Conservation (phyloP, 2,797 vertebrate species). For the Miichthys miiuy region DNA sequence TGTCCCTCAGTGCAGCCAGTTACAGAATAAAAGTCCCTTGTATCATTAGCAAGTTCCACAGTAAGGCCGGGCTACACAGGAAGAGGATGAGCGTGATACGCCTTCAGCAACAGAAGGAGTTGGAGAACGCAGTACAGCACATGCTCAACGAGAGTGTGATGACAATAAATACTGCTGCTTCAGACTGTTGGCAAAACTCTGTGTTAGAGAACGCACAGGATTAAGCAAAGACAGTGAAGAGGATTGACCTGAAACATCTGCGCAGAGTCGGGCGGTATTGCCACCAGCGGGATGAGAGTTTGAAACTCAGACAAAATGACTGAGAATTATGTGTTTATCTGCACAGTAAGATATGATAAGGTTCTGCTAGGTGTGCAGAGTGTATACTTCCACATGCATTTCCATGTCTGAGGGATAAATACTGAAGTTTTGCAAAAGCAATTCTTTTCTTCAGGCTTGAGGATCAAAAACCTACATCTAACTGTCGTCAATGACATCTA, state of each 20-base stretch:
- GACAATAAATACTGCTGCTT: conserved; percentile 3
- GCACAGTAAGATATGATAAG: background rate
- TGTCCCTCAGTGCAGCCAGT: conserved; percentile 67
- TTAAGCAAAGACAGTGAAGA: conserved; percentile 8
- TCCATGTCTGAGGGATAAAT: background rate
- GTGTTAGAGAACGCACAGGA: conserved; percentile 1
- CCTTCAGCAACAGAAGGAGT: conserved; percentile 14
- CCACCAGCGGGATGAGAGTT: background rate
- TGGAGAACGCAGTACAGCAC: background rate
- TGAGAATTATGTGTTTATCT: background rate
- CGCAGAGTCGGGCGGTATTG: background rate
- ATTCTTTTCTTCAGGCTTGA: background rate
- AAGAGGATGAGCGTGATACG: conserved; percentile 5
- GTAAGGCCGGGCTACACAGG: conserved; percentile 22
- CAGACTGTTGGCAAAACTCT: conserved; percentile 2
- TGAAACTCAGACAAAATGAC: background rate
- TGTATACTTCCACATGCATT: too few relatives aligned
- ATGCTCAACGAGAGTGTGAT: background rate
- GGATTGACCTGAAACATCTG: conserved; percentile 39
- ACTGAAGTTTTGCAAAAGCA: background rate
- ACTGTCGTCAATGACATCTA: too few relatives aligned
- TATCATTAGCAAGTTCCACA: conserved; percentile 63
- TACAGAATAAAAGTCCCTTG: conserved; percentile 52
- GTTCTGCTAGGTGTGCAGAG: too few relatives aligned
- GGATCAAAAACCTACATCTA: too few relatives aligned